phyloP scores from a whole-genome alignment of 2,113 vertebrate species.

The Oplegnathus fasciatus region DNA sequence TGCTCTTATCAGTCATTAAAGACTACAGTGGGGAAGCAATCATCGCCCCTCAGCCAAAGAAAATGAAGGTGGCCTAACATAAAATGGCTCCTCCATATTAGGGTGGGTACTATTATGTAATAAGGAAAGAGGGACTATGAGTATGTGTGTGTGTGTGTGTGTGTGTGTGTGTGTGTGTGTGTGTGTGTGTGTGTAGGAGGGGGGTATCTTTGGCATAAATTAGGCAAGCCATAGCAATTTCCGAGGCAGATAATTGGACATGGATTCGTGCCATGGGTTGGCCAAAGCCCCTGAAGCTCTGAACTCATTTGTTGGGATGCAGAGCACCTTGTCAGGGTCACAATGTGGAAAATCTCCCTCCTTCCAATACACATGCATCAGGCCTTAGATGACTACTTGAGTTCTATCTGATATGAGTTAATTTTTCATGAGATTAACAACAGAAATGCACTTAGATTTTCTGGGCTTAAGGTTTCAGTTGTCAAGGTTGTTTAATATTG shows the following conservation, averaged over 20 bases:
- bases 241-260: conserved; percentile 73
- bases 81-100: conserved; percentile 53
- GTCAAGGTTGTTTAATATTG: conserved; percentile 7
- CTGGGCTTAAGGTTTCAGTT: conserved; percentile 2
- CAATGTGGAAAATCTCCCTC: conserved; percentile 50
- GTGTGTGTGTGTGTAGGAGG: not conserved
- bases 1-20: conserved; percentile 57
- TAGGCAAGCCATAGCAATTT: conserved; percentile 66
- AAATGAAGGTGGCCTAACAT: conserved; percentile 42
- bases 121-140: not conserved
- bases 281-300: conserved; percentile 62
- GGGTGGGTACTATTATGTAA: conserved; percentile 43
- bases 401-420: conserved; percentile 29
- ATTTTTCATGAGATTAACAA: conserved; percentile 46
- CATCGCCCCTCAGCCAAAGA: conserved; percentile 38
- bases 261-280: conserved; percentile 60
- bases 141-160: conserved; percentile 2
- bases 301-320: conserved; percentile 68
- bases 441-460: conserved; percentile 26
- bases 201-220: conserved; percentile 58
- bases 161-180: conserved; percentile 1
- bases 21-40: conserved; percentile 37
- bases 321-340: conserved; percentile 65
- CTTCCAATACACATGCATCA: conserved; percentile 1
- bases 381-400: conserved; percentile 10